Percentiles rank a stretch among this genome's conserved stretches.
These are phyloP conservation scores for Monoplex corrugatus DNA, from an alignment of 2,888 invertebrate species.

Conservation along the genomic window DNA sequence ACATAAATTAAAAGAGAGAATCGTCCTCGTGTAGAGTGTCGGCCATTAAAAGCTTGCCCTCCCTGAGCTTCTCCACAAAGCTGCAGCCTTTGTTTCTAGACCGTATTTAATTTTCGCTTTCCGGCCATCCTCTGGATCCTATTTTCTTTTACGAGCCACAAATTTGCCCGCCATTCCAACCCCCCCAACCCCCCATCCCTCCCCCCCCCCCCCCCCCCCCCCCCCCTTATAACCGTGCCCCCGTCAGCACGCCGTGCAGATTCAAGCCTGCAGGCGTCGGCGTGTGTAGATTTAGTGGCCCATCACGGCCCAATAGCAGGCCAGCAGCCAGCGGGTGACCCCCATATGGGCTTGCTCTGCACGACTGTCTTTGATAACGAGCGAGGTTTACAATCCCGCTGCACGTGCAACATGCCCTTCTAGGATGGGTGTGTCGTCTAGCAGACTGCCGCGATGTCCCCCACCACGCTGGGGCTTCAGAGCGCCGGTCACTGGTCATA, in stretches of 20 bases:
- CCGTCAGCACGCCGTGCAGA: too few species aligned
- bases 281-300: neutral
- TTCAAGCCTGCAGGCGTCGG: neutral
- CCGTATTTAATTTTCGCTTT: neutral
- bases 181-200: too few species aligned
- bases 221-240: too few species aligned
- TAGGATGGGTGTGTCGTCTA: neutral
- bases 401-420: neutral
- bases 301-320: neutral
- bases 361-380: neutral
- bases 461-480: too few species aligned
- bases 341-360: neutral
- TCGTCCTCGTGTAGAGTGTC: neutral
- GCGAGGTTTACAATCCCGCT: neutral
- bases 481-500: too few species aligned
- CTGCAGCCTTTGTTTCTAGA: neutral
- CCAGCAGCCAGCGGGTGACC: neutral
- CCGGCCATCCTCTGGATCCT: neutral
- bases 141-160: conserved; percentile 41
- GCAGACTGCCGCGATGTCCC: too few species aligned
- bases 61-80: neutral
- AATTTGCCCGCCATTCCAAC: conserved; percentile 18
- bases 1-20: too few species aligned
- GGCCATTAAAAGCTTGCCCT: neutral
- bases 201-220: too few species aligned